A percentile compares a stretch with the other conserved stretches of the same genome.
phyloP scores from a whole-genome alignment of 23 tunicate genomes.

The Ciona savignyi region DNA sequence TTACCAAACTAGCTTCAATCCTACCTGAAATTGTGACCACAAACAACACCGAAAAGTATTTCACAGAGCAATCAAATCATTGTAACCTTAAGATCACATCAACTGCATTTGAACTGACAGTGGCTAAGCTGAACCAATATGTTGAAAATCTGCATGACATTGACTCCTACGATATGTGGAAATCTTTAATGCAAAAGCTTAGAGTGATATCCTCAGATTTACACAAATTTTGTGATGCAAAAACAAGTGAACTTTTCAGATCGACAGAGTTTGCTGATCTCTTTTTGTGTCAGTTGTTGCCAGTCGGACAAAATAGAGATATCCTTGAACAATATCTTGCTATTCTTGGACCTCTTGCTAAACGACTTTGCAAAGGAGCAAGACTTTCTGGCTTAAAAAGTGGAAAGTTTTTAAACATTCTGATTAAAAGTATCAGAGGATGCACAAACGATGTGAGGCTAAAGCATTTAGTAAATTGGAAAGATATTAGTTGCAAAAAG shows the following conservation, averaged over 20 bases:
- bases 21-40: conserved; percentile 18
- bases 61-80: not conserved
- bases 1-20: not conserved
- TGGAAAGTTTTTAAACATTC: conserved; percentile 26
- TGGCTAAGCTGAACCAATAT: conserved; percentile 4
- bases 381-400: conserved; percentile 14
- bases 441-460: conserved; percentile 22
- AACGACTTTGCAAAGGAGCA: conserved; percentile 39
- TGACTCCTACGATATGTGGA: conserved; percentile 14
- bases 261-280: conserved; percentile 42
- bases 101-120: not conserved
- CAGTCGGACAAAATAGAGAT: conserved; percentile 12
- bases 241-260: not conserved
- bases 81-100: not conserved
- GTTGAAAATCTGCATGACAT: conserved; percentile 4
- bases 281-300: conserved; percentile 41
- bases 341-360: conserved; percentile 30
- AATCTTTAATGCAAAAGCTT: not conserved
- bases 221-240: not conserved
- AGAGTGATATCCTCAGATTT: not conserved
- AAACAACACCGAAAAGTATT: conserved; percentile 4
- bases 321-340: conserved; percentile 17
- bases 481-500: conserved; percentile 19
- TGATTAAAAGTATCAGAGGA: conserved; percentile 25
- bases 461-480: conserved; percentile 27